Evolutionary conservation across 2,797 vertebrate genomes (phyloP).

Genomic region (Anguilla obscura): DNA sequence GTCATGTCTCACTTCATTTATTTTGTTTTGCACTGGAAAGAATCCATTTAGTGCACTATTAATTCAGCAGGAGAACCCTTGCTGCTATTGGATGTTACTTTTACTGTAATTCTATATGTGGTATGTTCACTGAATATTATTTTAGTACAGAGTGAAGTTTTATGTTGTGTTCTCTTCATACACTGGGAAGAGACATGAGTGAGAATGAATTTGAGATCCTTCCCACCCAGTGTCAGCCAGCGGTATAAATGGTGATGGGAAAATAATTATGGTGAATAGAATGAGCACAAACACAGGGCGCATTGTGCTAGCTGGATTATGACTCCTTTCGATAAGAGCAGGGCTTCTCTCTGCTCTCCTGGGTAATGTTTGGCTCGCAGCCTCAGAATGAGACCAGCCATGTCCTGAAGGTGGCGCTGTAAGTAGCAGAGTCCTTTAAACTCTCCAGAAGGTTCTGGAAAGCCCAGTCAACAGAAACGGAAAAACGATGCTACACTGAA

Average conservation of each 20-base stretch:
- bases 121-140: neutral
- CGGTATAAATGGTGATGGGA: too few species aligned
- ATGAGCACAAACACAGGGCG: too few species aligned
- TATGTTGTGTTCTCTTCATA: neutral
- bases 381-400: neutral
- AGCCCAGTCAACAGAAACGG: too few species aligned
- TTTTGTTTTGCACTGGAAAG: neutral
- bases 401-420: neutral
- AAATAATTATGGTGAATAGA: too few species aligned
- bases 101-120: neutral
- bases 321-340: too few species aligned
- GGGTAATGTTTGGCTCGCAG: too few species aligned
- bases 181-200: too few species aligned
- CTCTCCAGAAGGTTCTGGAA: neutral
- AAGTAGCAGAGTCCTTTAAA: neutral
- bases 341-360: neutral
- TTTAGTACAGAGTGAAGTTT: neutral
- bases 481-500: too few species aligned
- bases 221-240: too few species aligned
- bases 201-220: too few species aligned
- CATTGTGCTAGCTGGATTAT: too few species aligned
- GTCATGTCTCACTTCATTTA: constrained; percentile 15
- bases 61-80: neutral
- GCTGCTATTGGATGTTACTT: too few species aligned
- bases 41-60: neutral